Base-by-base conservation (phyloP, 2,797 vertebrate species). In the Sebastolobus alascanus region DNA sequence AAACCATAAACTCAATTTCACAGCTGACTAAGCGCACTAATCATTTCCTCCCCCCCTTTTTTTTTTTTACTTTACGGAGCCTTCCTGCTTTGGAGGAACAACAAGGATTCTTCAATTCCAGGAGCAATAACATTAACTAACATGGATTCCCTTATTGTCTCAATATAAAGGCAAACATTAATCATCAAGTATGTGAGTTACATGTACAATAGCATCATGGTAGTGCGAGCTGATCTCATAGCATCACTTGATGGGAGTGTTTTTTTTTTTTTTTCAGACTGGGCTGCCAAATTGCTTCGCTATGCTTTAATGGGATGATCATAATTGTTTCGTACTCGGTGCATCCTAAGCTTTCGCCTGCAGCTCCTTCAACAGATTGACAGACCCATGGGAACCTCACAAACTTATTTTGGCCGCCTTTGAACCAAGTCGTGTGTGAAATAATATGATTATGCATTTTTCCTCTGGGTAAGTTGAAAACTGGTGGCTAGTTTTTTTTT, bases 1-100 rank as follows among this genome's bases (percentile, higher is more conserved):
- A 95, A 94, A 94, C 94, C 93, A 95, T 96, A 94, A 95, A 95
- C 91, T 94, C 94, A 95, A 95, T 96, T 95, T 95, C 95, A 96
- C 93, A 93, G 94, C 90, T 92, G 95, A 94, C 94, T 94, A 91
- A 91, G 89, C 93, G n/a, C 92, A 90, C 94, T 94, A 95, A 95
- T 95, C 92, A 93, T 94, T 93, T 87, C 86, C 75, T 83, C 80
- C 63, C 76, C 75, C 75, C 27, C 14, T 5, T 59, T 46, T 71
- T 75, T 75, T 60, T 72, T 66, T 68, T 55, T 73, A 74, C 84
- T 85, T 71, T 73, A 35, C 43, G 54, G 84, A 73, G 55, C 59
- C 59, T 80, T 80, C 66, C 60, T 56, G 71, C 79, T 87, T 80
- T 54, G 67, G 74, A 75, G 63, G 60, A 88, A 89, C 83, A 77